These are phyloP conservation scores for Gadopsis marmoratus DNA, from an alignment of 2,797 vertebrate genomes.

Conservation along the genomic window DNA sequence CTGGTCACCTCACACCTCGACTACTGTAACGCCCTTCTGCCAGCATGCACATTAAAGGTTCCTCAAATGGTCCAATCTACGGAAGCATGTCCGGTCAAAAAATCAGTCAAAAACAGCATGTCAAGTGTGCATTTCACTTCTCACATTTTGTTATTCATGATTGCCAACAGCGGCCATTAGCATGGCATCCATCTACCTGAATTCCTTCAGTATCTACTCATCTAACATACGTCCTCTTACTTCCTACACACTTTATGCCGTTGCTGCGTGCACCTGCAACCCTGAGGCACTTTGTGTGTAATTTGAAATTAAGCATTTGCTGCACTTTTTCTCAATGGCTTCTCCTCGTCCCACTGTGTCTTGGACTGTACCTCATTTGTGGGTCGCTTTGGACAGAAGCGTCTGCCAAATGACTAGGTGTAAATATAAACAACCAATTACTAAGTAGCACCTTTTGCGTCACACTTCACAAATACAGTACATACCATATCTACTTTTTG, in stretches of 20 bases:
- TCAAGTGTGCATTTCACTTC: background rate
- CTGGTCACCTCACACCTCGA: background rate
- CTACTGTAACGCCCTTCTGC: background rate
- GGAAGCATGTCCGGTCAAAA: background rate
- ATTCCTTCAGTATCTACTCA: background rate
- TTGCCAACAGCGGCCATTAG: background rate
- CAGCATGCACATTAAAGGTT: background rate
- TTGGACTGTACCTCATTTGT: background rate
- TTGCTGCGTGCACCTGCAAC: background rate
- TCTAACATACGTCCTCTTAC: background rate
- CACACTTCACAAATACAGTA: background rate
- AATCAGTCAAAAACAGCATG: background rate
- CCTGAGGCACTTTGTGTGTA: background rate
- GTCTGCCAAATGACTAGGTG: background rate
- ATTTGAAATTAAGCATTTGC: background rate
- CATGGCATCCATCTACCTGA: background rate
- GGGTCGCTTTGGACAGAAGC: background rate
- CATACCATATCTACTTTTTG: background rate
- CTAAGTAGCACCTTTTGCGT: background rate
- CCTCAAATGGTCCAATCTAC: background rate
- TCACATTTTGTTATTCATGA: background rate
- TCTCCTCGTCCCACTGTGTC: background rate
- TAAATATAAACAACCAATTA: background rate
- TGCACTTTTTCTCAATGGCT: background rate
- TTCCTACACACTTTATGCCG: background rate